phyloP scores from a whole-genome alignment of 2,797 vertebrate genomes.

The Halcyon smyrnensis region DNA sequence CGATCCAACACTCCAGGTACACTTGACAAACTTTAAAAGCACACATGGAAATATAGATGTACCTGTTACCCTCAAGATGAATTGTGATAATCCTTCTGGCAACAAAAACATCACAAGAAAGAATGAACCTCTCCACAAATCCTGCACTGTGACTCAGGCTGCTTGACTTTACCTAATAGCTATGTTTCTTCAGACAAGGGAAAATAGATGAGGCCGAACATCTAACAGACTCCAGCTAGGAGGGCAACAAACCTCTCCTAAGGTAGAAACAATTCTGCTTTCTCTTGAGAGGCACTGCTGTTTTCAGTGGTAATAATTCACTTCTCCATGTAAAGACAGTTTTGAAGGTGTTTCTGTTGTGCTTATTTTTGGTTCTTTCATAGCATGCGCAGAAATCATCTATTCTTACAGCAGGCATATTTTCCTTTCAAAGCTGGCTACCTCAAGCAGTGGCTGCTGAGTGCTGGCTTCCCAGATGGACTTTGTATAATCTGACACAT shows the following conservation, averaged over 20 bases:
- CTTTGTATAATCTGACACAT: constrained; percentile 6
- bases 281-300: neutral
- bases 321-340: neutral
- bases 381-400: neutral
- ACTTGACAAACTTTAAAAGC: constrained; percentile 9
- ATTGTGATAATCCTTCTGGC: neutral
- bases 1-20: neutral
- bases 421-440: constrained; percentile 9
- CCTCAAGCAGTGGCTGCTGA: neutral
- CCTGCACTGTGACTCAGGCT: neutral
- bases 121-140: constrained; percentile 11
- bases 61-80: neutral
- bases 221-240: neutral
- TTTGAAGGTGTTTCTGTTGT: neutral
- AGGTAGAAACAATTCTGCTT: neutral
- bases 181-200: neutral
- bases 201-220: neutral
- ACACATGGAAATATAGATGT: neutral
- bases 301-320: neutral
- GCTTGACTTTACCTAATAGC: neutral
- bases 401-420: neutral
- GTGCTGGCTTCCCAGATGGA: constrained; percentile 34
- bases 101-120: neutral
- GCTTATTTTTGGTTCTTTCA: neutral
- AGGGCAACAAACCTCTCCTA: neutral